Base-by-base conservation (phyloP, 2,888 invertebrate species). In the Erannis defoliaria region DNA sequence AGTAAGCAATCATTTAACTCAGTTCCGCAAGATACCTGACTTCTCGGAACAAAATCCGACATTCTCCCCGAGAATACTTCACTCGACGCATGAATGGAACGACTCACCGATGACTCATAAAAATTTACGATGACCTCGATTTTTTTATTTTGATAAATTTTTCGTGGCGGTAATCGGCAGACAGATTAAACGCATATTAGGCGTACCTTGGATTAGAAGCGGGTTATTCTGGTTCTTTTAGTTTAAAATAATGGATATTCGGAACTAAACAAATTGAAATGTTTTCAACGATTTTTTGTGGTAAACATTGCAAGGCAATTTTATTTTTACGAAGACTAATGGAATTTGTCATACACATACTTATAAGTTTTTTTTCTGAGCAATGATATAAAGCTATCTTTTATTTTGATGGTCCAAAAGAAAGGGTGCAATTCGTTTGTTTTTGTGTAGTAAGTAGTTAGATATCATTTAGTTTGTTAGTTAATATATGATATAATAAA, bases 71-170 rank as follows among this genome's bases (percentile, higher is more conserved):
- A 60, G 62, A 63, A 64, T 62, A 64, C 66, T 75, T 73, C 73
- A 61, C 55, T 23, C 62, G 49, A 43, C 62, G 73, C 69, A 77
- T 81, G 80, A 81, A 81, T 80, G 81, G 66, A 72, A 62, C 71
- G 70, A 72, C 77, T 81, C 82, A 81, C 55, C 65, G 18, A 46
- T 80, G 82, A 71, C 40, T 70, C 68, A 67, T 46, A n/a, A n/a
- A 45, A 53, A 38, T 67, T 68, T 70, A 70, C 70, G 60, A 59
- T 62, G 67, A 40, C 72, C 68, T 65, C 65, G 38, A 60, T 67
- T 59, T 63, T 62, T 50, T 58, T 50, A 57, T 66, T 58, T 58
- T 62, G 46, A 57, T 56, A 54, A 12, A 57, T 48, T 54, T 53
- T 31, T 45, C 42, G 45, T 63, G 33, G 43, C 26, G 23, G 51